phyloP scores from a whole-genome alignment of 2,888 invertebrate species.

The Xylocampa areola region DNA sequence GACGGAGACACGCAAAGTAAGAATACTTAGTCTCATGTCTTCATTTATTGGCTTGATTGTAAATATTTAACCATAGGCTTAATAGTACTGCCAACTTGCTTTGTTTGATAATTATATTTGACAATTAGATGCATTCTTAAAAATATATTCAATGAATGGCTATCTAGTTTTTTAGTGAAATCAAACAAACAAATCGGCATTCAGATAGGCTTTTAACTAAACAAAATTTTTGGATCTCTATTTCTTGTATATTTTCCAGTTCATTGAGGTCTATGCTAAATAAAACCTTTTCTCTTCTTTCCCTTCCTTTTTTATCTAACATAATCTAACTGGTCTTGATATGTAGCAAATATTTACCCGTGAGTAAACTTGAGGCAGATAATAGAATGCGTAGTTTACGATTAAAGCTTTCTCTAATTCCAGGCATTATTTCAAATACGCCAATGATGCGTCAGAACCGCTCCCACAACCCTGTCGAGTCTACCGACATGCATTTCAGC shows the following conservation, averaged over 20 bases:
- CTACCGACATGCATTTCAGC: conserved; percentile 81
- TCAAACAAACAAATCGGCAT: too few relatives aligned
- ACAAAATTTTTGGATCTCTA: too few relatives aligned
- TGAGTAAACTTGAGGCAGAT: background rate
- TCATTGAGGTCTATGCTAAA: too few relatives aligned
- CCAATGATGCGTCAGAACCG: conserved; percentile 78
- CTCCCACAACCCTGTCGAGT: conserved; percentile 78
- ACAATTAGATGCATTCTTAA: too few relatives aligned
- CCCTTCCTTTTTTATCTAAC: too few relatives aligned
- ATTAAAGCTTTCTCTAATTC: conserved; percentile 51
- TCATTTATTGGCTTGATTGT: conserved; percentile 15
- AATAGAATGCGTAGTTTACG: background rate
- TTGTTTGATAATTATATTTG: too few relatives aligned
- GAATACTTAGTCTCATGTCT: conserved; percentile 30
- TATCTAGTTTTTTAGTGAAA: too few relatives aligned
- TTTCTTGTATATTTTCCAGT: too few relatives aligned
- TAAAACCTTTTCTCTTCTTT: too few relatives aligned
- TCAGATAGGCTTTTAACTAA: too few relatives aligned
- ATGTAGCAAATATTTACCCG: background rate
- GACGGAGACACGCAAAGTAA: conserved; percentile 81
- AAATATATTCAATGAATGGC: too few relatives aligned
- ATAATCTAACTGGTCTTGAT: too few relatives aligned
- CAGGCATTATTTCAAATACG: conserved; percentile 81
- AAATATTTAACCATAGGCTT: background rate
- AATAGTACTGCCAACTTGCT: background rate